Percentiles rank a stretch among this genome's conserved stretches.
Evolutionary conservation across 2,797 vertebrate species (phyloP).

Genomic region (Acanthopagrus latus): DNA sequence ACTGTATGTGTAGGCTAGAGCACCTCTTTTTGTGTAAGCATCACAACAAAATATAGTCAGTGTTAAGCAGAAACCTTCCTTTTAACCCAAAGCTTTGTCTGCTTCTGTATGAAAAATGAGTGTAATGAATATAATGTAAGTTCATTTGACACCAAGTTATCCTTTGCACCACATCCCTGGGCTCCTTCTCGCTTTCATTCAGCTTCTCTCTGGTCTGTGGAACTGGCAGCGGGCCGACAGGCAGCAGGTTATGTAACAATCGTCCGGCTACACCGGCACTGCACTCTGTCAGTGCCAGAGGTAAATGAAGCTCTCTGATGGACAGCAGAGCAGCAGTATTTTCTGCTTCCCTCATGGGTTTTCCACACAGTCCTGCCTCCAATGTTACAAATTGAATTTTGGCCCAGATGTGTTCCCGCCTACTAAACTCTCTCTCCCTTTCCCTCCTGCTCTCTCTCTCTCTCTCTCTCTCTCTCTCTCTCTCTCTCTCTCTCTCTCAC

Average conservation of each 20-base stretch:
- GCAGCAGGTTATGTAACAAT: slow-evolving; percentile 61
- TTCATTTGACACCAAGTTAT: slow-evolving; percentile 35
- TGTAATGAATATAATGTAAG: slow-evolving; percentile 18
- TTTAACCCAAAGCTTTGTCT: background rate
- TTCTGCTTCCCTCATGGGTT: slow-evolving; percentile 66
- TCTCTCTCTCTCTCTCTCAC: background rate
- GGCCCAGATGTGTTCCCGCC: slow-evolving; percentile 22
- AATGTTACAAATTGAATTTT: slow-evolving; percentile 61
- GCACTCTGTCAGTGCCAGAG: slow-evolving; percentile 39
- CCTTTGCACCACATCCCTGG: slow-evolving; percentile 16
- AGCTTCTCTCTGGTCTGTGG: slow-evolving; percentile 27
- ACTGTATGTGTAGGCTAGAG: background rate
- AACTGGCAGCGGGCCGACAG: slow-evolving; percentile 35
- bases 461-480: slow-evolving; percentile 1
- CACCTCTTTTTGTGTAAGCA: background rate
- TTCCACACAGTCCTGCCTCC: slow-evolving; percentile 34
- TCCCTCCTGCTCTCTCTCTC: slow-evolving; percentile 2
- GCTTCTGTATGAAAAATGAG: background rate
- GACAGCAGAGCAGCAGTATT: slow-evolving; percentile 55
- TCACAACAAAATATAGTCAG: background rate
- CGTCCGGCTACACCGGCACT: slow-evolving; percentile 38
- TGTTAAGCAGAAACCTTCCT: background rate
- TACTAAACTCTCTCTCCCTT: slow-evolving; percentile 28
- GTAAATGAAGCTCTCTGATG: slow-evolving; percentile 69
- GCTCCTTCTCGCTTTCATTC: slow-evolving; percentile 30